Evolutionary conservation across 2,888 invertebrate species (phyloP), one percentile per base, ranked within the genome.

Genomic region (Pammene aurita): DNA sequence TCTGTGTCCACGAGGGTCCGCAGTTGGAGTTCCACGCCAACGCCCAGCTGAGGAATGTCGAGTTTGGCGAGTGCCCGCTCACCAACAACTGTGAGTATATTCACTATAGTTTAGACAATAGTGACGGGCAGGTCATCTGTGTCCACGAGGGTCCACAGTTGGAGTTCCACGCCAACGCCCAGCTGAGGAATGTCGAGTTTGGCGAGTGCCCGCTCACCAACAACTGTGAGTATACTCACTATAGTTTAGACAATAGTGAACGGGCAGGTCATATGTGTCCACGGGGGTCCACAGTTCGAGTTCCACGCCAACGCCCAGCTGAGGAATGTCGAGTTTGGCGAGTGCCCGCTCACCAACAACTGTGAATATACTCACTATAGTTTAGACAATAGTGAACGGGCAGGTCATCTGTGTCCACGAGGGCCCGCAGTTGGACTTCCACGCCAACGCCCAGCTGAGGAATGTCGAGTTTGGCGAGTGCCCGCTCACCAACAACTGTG

Each of bases 1-100:
- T 97, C 58, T 97, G 97, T 86, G 93, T 97, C 72, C 94, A 95
- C 77, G 96, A 97, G 92, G 97, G 97, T 0, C 97, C 97, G n/a
- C 96, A 96, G 73, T 93, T 97, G 50, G 95, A 96, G 79, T 97
- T 97, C 86, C 95, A 95, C 83, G 86, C 93, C 73, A 88, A 94
- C 68, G 93, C 95, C 74, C 93, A 94, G 77, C 93, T 93, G 61
- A 93, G 94, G 75, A 95, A 96, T 80, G 96, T 96, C 1, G 86
- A 93, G 48, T 96, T 97, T 86, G 96, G 96, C 5, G 86, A 93
- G 55, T 97, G 97, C 82, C 96, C 97, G 0, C 93, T 96, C 4
- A 94, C 94, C 6, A 95, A 95, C 77, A 94, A 94, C 77, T 97
- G 97, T 95, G 83, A 93, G 94, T 85, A 35, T 35, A 35, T 7